Evolutionary conservation across 2,113 vertebrate species (phyloP).

Genomic region (Pterocles burchelli): DNA sequence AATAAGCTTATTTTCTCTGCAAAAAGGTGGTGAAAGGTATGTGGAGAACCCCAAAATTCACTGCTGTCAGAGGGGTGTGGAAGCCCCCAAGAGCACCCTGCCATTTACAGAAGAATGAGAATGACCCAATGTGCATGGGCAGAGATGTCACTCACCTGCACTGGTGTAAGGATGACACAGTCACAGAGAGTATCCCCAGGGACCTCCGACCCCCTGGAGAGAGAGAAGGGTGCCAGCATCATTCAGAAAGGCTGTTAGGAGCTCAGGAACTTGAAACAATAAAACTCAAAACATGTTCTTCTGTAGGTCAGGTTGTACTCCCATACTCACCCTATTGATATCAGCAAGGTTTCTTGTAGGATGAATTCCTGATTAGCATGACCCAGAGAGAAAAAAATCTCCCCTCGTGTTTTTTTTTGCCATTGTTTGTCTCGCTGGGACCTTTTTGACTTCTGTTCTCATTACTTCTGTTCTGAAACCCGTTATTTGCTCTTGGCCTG

Average conservation of each 20-base stretch:
- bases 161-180: fast-evolving
- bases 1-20: not conserved
- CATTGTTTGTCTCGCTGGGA: not conserved
- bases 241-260: not conserved
- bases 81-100: not conserved
- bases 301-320: not conserved
- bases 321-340: not conserved
- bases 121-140: not conserved
- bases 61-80: not conserved
- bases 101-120: not conserved
- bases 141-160: not conserved
- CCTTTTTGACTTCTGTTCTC: not conserved
- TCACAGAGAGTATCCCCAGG: not conserved
- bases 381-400: not conserved
- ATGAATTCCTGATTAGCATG: not conserved
- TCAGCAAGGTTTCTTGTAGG: not conserved
- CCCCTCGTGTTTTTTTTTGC: fast-evolving
- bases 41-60: not conserved
- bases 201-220: not conserved
- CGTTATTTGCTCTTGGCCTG: not conserved
- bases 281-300: not conserved
- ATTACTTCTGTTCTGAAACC: not conserved
- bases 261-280: not conserved
- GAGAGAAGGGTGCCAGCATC: not conserved
- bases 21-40: not conserved